Evolutionary conservation across 2,797 vertebrate genomes (phyloP).

Genomic region (Catharus ustulatus): DNA sequence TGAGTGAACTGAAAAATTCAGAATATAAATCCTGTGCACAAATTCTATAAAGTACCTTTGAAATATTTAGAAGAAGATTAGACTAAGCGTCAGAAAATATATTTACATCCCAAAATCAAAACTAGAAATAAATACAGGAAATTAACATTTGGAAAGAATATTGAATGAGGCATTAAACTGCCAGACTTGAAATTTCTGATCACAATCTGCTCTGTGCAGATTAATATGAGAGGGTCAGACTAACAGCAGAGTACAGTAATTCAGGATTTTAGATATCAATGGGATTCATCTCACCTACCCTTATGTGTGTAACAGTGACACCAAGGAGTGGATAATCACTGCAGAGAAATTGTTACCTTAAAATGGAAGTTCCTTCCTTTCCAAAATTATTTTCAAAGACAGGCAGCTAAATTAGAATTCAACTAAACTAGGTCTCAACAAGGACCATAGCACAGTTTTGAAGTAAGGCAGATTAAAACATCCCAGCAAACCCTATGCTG

Average conservation of each 20-base stretch:
- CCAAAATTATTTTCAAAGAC: not conserved
- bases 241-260: not conserved
- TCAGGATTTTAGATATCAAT: not conserved
- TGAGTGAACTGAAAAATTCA: not conserved
- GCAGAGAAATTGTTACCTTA: not conserved
- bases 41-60: not conserved
- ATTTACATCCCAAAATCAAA: not conserved
- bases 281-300: not conserved
- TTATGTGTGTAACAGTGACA: not conserved
- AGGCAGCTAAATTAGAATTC: not conserved
- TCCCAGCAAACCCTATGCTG: not conserved
- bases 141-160: not conserved
- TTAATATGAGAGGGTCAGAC: not conserved
- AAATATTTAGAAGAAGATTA: not conserved
- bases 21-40: not conserved
- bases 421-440: not conserved
- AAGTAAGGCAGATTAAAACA: not conserved
- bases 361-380: not conserved
- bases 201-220: not conserved
- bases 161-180: not conserved
- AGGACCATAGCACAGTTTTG: not conserved
- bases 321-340: not conserved
- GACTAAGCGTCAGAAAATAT: not conserved
- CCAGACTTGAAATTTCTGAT: not conserved
- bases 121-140: not conserved